Percentiles rank a stretch among this genome's conserved stretches.
Conservation (phyloP, 2,888 invertebrate genomes). For the Tortricodes alternella region DNA sequence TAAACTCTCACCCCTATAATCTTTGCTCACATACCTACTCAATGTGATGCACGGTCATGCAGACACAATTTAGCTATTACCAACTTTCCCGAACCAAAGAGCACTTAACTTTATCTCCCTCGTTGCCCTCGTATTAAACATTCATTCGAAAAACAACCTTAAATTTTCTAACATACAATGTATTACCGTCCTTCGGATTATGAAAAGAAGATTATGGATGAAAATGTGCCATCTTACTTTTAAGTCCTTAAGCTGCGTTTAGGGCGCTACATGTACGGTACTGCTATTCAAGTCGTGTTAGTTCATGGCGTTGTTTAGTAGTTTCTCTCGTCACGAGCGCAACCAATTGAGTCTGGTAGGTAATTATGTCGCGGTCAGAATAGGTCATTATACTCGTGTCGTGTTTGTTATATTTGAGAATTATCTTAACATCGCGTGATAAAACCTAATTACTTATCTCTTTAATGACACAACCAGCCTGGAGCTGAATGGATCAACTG, state of each 20-base stretch:
- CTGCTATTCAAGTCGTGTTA: conserved; percentile 2
- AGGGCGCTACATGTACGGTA: conserved; percentile 5
- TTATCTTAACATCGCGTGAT: conserved; percentile 23
- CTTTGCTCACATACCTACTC: not conserved
- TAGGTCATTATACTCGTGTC: conserved; percentile 13
- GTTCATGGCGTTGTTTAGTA: conserved; percentile 4
- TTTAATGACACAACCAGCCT: conserved; percentile 5
- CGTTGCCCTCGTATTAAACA: not conserved
- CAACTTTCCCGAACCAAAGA: conserved; percentile 22
- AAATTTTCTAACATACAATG: not conserved
- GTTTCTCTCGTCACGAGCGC: conserved; percentile 28
- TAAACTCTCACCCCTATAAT: not conserved
- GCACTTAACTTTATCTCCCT: conserved; percentile 25
- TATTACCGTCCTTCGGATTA: not conserved
- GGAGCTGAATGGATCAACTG: not conserved
- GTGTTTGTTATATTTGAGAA: conserved; percentile 12
- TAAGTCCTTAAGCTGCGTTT: conserved; percentile 22
- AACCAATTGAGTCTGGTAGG: conserved; percentile 23
- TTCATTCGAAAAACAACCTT: conserved; percentile 10
- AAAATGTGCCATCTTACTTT: conserved; percentile 15
- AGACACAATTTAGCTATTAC: conserved; percentile 26
- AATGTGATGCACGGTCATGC: conserved; percentile 20
- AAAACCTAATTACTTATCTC: conserved; percentile 18
- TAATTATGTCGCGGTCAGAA: conserved; percentile 24
- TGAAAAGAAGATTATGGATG: conserved; percentile 10